phyloP scores from a whole-genome alignment of 2,113 vertebrate species.

The Eulemur rufifrons region DNA sequence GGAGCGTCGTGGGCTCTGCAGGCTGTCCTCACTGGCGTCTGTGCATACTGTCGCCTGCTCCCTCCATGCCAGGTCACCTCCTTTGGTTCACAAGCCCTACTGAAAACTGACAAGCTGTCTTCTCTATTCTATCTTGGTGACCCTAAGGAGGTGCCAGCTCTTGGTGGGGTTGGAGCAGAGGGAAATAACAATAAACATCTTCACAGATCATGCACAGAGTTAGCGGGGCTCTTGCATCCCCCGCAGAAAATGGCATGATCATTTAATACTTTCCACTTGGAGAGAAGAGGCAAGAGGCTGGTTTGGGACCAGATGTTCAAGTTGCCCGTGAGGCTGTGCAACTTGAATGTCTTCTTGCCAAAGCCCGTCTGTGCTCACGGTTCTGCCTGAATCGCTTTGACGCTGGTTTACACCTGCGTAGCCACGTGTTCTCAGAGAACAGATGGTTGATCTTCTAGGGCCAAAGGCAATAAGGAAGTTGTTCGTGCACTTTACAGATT shows the following conservation, averaged over 20 bases:
- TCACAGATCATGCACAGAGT: rapidly evolving
- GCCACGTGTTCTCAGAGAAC: neutral
- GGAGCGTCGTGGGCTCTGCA: rapidly evolving
- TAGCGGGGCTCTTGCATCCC: no score
- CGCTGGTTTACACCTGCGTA: neutral
- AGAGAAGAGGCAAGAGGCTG: no score
- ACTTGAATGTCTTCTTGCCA: no score
- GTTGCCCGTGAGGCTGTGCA: rapidly evolving
- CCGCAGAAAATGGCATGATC: rapidly evolving
- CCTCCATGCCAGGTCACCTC: rapidly evolving
- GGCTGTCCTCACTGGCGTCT: neutral
- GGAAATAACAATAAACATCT: neutral
- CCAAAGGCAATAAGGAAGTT: neutral
- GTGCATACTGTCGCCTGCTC: rapidly evolving
- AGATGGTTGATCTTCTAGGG: neutral
- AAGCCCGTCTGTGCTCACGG: rapidly evolving
- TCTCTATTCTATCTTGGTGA: rapidly evolving
- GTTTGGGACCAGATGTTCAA: neutral
- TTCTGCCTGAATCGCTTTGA: neutral
- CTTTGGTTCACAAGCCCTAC: neutral
- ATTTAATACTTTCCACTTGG: neutral
- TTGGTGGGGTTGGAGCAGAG: no score
- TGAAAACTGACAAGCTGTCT: neutral
- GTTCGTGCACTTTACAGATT: neutral
- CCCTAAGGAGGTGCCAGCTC: no score